A percentile compares a stretch with the other conserved stretches of the same genome.
Conservation (phyloP, 1,140 invertebrate genomes). For the Drosophila cardini region DNA sequence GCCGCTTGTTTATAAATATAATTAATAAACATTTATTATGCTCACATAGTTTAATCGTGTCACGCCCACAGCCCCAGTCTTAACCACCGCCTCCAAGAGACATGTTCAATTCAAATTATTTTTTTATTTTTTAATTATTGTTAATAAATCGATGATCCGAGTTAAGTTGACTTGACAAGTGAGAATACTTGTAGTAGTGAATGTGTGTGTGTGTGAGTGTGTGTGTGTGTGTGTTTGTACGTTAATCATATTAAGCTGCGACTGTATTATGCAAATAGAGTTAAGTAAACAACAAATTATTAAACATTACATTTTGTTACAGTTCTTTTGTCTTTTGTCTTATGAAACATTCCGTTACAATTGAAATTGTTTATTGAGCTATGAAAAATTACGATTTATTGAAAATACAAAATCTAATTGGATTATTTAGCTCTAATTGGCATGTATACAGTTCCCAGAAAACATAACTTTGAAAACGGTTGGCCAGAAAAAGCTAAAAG, state of each 20-base stretch:
- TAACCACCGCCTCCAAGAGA: background rate
- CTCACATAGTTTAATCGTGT: background rate
- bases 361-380: too few species aligned
- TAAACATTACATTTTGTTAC: too few species aligned
- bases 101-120: slow-evolving; percentile 15
- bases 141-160: slow-evolving; percentile 13
- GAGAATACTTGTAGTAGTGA: background rate
- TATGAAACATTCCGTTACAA: too few species aligned
- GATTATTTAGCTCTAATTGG: too few species aligned
- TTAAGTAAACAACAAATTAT: too few species aligned
- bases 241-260: background rate
- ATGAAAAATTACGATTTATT: too few species aligned
- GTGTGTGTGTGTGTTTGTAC: background rate
- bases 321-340: too few species aligned
- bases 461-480: too few species aligned
- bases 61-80: background rate
- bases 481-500: too few species aligned
- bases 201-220: background rate
- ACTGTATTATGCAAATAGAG: background rate
- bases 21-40: slow-evolving; percentile 71
- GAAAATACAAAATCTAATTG: too few species aligned
- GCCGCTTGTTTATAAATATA: slow-evolving; percentile 71
- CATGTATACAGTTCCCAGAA: too few species aligned
- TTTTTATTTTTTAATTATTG: slow-evolving; percentile 8
- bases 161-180: background rate